Evolutionary conservation across 2,113 vertebrate species (phyloP).

Genomic region (Pluvialis apricaria): DNA sequence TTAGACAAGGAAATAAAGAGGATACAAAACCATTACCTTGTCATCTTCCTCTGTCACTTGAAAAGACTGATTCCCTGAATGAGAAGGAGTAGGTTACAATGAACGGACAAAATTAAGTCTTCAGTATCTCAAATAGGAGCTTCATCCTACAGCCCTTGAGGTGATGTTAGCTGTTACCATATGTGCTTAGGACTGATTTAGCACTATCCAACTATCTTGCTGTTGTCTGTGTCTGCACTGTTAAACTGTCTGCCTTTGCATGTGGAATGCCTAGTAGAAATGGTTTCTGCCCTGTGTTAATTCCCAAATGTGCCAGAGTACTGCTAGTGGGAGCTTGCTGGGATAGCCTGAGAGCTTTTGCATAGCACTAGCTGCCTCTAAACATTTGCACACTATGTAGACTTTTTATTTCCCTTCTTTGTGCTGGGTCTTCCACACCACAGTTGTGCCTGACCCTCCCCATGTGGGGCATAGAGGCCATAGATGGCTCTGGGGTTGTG

Average conservation of each 20-base stretch:
- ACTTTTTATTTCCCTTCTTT: not conserved
- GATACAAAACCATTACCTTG: not conserved
- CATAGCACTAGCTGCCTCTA: not conserved
- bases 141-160: not conserved
- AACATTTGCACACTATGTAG: accelerated
- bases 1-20: not conserved
- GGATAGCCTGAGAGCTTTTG: not conserved
- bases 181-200: not conserved
- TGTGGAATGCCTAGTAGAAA: not conserved
- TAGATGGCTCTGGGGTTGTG: not conserved
- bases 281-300: not conserved
- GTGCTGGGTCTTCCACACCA: not conserved
- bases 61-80: not conserved
- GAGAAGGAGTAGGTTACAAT: not conserved
- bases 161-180: not conserved
- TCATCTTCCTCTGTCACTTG: not conserved
- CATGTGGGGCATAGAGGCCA: not conserved
- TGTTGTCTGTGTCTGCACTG: not conserved
- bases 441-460: not conserved
- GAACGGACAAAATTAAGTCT: not conserved
- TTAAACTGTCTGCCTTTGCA: not conserved
- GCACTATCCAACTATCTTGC: accelerated
- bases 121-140: not conserved
- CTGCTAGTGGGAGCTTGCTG: not conserved
- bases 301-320: not conserved